phyloP scores from a whole-genome alignment of 2,797 vertebrate species.

The Myotis daubentonii region DNA sequence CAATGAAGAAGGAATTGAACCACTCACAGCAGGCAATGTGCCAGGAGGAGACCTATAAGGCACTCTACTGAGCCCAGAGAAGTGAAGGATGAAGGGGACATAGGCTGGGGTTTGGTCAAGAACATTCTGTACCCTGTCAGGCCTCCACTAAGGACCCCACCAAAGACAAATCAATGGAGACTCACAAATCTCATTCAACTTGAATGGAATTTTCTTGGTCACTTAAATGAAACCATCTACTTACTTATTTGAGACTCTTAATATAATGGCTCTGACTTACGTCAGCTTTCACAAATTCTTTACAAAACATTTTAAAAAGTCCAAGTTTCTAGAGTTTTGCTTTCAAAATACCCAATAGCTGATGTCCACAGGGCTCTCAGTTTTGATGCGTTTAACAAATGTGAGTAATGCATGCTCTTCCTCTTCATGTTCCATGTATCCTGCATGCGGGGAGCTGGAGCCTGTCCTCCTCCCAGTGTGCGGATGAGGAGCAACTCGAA shows the following conservation, averaged over 20 bases:
- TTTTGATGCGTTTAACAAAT: not conserved
- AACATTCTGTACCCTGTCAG: not conserved
- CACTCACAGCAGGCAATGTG: not conserved
- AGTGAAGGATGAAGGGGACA: not conserved
- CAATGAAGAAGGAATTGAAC: not conserved
- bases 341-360: not conserved
- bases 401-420: no score
- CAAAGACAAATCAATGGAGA: not conserved
- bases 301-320: not conserved
- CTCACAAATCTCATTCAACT: not conserved
- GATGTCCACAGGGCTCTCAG: no score
- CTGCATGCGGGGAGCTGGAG: not conserved
- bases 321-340: not conserved
- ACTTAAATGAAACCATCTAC: not conserved
- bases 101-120: not conserved
- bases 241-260: not conserved
- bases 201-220: not conserved
- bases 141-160: not conserved
- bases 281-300: not conserved
- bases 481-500: not conserved
- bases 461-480: not conserved
- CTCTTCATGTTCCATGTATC: not conserved
- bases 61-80: not conserved
- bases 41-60: not conserved
- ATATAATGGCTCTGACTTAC: not conserved